These are phyloP conservation scores for Stenotaenia linearis DNA, from an alignment of 2,888 invertebrate genomes.

Conservation along the genomic window DNA sequence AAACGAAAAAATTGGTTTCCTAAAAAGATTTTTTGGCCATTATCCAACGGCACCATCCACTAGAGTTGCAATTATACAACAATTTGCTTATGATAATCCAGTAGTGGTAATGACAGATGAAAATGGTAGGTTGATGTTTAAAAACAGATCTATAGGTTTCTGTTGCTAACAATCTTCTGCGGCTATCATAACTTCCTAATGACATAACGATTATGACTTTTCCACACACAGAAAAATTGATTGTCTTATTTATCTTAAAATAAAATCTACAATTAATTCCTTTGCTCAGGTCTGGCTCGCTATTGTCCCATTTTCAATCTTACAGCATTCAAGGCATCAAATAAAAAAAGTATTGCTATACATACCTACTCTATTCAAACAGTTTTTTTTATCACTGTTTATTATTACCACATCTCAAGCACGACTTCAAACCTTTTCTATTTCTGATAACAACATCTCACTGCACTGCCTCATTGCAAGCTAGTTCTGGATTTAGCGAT, in stretches of 20 bases:
- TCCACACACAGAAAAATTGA: neutral
- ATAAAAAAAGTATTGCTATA: neutral
- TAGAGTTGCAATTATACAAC: neutral
- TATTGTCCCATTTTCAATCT: conserved; percentile 24
- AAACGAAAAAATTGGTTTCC: neutral
- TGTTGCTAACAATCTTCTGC: neutral
- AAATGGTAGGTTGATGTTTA: conserved; percentile 5
- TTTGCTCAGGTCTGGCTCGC: conserved; percentile 2
- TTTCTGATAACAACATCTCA: neutral
- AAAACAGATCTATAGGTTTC: too few species aligned
- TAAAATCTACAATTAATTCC: conserved; percentile 8
- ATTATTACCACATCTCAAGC: neutral
- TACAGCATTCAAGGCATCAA: conserved; percentile 12
- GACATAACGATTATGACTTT: too few species aligned
- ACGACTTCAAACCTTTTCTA: neutral
- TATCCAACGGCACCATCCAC: neutral
- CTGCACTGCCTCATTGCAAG: neutral
- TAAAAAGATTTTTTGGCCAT: conserved; percentile 15
- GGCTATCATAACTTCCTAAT: too few species aligned
- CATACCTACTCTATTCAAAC: neutral
- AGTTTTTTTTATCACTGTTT: conserved; percentile 9
- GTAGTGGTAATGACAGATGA: neutral
- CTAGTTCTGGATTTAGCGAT: neutral
- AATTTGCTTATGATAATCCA: conserved; percentile 20
- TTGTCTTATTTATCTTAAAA: neutral